Conservation (phyloP, 2,888 invertebrate genomes). For the Crepidodera aurea region DNA sequence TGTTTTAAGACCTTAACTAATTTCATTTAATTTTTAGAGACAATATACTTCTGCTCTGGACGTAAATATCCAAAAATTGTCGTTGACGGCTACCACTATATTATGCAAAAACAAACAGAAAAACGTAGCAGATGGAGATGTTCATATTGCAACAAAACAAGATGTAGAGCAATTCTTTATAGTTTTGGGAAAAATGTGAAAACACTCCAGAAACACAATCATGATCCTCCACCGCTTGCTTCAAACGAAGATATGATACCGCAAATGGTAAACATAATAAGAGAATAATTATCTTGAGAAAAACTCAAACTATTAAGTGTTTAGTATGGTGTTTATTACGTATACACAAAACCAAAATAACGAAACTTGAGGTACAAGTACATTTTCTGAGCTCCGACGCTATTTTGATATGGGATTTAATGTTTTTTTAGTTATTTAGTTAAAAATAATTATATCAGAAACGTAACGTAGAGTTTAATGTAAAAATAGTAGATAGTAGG, state of each 20-base stretch:
- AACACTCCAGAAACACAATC: conserved; percentile 43
- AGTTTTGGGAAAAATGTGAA: conserved; percentile 46
- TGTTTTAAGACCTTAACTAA: no score
- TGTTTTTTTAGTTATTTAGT: no score
- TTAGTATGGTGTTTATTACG: no score
- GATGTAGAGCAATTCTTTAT: conserved; percentile 45
- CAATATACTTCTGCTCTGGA: conserved; percentile 43
- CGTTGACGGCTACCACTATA: conserved; percentile 41
- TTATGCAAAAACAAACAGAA: conserved; percentile 38
- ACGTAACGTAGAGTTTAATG: no score
- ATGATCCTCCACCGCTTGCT: conserved; percentile 32
- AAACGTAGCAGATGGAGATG: conserved; percentile 48
- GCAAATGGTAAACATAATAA: conserved; percentile 35
- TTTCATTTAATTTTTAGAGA: conserved; percentile 33
- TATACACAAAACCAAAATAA: no score
- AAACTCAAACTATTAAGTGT: no score
- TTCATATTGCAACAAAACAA: conserved; percentile 42
- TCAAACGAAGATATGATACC: conserved; percentile 27
- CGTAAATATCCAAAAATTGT: conserved; percentile 47
- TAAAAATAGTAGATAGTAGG: no score
- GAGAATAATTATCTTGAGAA: no score
- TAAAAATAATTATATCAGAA: no score
- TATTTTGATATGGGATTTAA: no score
- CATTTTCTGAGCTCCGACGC: no score
- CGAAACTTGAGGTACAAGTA: no score